phyloP scores from a whole-genome alignment of 2,113 vertebrate species.

The Seriola quinqueradiata region DNA sequence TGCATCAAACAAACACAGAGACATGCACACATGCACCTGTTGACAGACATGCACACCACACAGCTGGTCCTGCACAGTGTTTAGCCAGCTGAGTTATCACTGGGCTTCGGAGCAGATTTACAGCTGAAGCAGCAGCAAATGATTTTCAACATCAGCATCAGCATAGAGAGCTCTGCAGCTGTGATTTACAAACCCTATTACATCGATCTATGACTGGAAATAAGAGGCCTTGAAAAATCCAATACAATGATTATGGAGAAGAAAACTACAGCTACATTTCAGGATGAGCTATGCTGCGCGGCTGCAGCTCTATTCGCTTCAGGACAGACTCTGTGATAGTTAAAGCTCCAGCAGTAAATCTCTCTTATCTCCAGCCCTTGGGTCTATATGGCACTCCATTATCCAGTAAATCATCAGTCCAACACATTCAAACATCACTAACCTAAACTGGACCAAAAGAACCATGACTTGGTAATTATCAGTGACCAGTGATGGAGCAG shows the following conservation, averaged over 20 bases:
- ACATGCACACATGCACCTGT: slow-evolving; percentile 43
- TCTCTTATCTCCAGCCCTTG: slow-evolving; percentile 58
- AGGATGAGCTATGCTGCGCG: slow-evolving; percentile 67
- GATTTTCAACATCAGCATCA: slow-evolving; percentile 74
- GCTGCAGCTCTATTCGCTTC: slow-evolving; percentile 51
- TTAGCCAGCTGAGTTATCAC: slow-evolving; percentile 75
- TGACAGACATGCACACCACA: slow-evolving; percentile 7
- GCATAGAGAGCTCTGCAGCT: slow-evolving; percentile 58
- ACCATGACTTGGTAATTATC: slow-evolving; percentile 56
- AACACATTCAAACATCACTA: slow-evolving; percentile 61
- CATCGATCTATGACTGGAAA: slow-evolving; percentile 74
- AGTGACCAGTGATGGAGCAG: slow-evolving; percentile 37
- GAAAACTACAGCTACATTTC: slow-evolving; percentile 77
- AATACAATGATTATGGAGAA: slow-evolving; percentile 75
- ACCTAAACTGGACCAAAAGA: slow-evolving; percentile 61
- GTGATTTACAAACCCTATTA: slow-evolving; percentile 79
- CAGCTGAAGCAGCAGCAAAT: slow-evolving; percentile 66
- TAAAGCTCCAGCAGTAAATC: slow-evolving; percentile 71
- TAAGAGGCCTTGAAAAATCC: slow-evolving; percentile 75
- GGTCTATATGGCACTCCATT: slow-evolving; percentile 59
- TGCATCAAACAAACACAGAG: slow-evolving; percentile 7
- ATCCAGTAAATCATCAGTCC: slow-evolving; percentile 70
- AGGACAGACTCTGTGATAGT: slow-evolving; percentile 56
- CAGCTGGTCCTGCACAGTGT: slow-evolving; percentile 60
- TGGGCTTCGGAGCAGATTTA: slow-evolving; percentile 70